A percentile compares a stretch with the other conserved stretches of the same genome.
phyloP scores from a whole-genome alignment of 2,888 invertebrate genomes.

The Melipona beecheii region DNA sequence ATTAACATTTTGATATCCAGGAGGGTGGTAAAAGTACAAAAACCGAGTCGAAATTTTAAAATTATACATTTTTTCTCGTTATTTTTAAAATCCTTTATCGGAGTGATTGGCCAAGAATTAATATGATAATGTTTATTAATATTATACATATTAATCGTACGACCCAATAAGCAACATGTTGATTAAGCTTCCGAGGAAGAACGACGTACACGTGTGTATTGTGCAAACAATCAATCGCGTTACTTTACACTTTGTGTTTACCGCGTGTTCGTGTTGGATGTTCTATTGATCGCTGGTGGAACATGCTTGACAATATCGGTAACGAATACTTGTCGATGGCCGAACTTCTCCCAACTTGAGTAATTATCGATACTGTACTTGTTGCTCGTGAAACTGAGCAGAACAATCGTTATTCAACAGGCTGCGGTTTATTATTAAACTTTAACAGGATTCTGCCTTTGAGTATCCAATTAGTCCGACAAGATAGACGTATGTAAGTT shows the following conservation, averaged over 20 bases:
- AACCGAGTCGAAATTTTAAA: no score
- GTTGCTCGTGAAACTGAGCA: conserved; percentile 70
- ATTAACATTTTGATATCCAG: no score
- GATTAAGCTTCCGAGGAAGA: no score
- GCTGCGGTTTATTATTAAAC: conserved; percentile 73
- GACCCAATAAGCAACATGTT: no score
- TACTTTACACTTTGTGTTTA: not conserved
- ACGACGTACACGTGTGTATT: no score
- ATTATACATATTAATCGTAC: no score
- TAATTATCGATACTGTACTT: conserved; percentile 74
- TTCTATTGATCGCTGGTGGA: not conserved
- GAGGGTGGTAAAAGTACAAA: no score
- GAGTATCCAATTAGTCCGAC: conserved; percentile 71
- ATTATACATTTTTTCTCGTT: no score
- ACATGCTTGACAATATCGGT: conserved; percentile 45
- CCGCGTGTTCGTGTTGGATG: not conserved
- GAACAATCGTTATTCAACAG: conserved; percentile 74
- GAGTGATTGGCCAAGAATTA: no score
- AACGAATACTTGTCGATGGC: conserved; percentile 42
- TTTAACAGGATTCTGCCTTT: conserved; percentile 69
- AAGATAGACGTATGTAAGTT: conserved; percentile 37
- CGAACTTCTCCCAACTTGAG: conserved; percentile 70
- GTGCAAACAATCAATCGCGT: not conserved
- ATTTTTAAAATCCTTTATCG: no score
- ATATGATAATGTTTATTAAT: no score